Percentiles rank a stretch among this genome's conserved stretches.
These are phyloP conservation scores for Heteromurus nitidus DNA, from an alignment of 2,888 invertebrate genomes.

Conservation along the genomic window DNA sequence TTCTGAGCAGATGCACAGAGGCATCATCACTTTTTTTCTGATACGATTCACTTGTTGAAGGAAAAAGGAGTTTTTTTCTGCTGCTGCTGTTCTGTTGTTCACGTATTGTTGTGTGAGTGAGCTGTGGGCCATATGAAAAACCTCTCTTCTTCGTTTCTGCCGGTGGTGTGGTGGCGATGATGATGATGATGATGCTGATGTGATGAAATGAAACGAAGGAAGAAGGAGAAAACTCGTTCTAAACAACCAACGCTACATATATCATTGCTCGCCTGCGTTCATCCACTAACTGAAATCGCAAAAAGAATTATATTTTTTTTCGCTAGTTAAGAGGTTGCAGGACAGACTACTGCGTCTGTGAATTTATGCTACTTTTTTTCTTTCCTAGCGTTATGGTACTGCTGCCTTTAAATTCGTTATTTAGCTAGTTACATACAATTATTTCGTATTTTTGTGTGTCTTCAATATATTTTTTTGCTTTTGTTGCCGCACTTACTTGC, in stretches of 20 bases:
- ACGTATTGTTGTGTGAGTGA: too few relatives aligned
- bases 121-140: background rate
- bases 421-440: too few relatives aligned
- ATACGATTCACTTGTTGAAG: constrained; percentile 58
- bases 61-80: constrained; percentile 27
- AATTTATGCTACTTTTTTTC: background rate
- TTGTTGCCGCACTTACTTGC: too few relatives aligned
- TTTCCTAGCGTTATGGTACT: too few relatives aligned
- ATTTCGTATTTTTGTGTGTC: too few relatives aligned
- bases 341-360: background rate
- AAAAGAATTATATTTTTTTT: too few relatives aligned
- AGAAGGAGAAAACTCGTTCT: constrained; percentile 51
- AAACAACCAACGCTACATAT: too few relatives aligned
- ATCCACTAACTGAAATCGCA: background rate
- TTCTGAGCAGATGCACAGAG: background rate
- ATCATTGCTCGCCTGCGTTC: too few relatives aligned
- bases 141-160: background rate
- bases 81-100: background rate
- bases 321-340: background rate
- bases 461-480: too few relatives aligned
- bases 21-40: background rate
- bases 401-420: too few relatives aligned
- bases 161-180: constrained; percentile 12
- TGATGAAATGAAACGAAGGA: constrained; percentile 40
- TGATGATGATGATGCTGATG: constrained; percentile 32